These are phyloP conservation scores for Morelia viridis DNA, from an alignment of 2,797 vertebrate species.

Conservation along the genomic window DNA sequence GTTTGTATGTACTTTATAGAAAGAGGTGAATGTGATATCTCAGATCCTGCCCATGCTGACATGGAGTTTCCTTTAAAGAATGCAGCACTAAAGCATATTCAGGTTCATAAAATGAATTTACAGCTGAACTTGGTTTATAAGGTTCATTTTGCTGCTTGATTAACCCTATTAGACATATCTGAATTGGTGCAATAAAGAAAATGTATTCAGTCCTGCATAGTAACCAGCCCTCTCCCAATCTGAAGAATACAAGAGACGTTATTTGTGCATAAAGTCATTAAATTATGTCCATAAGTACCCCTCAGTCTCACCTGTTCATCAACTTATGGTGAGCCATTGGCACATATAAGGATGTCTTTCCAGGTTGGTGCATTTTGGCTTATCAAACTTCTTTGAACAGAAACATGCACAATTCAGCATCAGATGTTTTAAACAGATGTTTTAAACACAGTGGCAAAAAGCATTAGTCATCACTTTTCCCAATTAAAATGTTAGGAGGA, in stretches of 20 bases:
- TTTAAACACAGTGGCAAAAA: slow-evolving; percentile 20
- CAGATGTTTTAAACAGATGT: slow-evolving; percentile 30
- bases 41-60: not conserved
- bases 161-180: not conserved
- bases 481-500: slow-evolving; percentile 36
- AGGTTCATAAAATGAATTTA: not conserved
- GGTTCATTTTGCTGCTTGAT: not conserved
- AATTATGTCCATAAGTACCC: not conserved
- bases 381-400: not conserved
- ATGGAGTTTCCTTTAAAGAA: not conserved
- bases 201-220: not conserved
- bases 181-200: not conserved
- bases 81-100: not conserved
- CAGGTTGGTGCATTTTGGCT: not conserved
- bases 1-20: not conserved
- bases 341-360: not conserved
- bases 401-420: slow-evolving; percentile 31
- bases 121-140: not conserved
- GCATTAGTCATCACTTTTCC: slow-evolving; percentile 24
- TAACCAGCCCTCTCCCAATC: not conserved
- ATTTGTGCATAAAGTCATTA: not conserved
- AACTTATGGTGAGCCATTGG: not conserved
- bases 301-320: not conserved
- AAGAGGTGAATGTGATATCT: not conserved
- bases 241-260: not conserved